Evolutionary conservation across 2,113 vertebrate species (phyloP), one percentile per base, ranked within the genome.

Genomic region (Grammomys dolichurus): DNA sequence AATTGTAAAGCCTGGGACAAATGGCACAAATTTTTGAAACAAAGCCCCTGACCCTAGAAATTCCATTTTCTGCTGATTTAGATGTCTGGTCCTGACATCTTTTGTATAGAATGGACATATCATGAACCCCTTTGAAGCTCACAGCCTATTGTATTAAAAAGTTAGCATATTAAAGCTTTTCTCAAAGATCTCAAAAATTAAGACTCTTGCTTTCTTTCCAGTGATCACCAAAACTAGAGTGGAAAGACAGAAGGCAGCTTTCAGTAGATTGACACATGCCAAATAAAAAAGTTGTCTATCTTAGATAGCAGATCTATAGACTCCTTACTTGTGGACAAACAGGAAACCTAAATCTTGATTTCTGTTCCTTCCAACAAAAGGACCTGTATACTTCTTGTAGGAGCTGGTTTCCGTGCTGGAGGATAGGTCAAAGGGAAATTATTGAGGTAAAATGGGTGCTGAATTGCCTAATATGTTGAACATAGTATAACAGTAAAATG

Each of bases 191-290:
- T 90, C 7, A 17, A 58, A 48, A 89, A 24, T 40, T 3, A 40
- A 31, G 48, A 51, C 63, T 43, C 65, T 58, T 65, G n/a, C 48
- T 92, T 92, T 95, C 56, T 20, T 88, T 31, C 65, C 65, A 76
- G 40, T 60, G 33, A 88, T n/a, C 36, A 92, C 46, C 16, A 88
- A 77, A 8, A 96, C 51, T 67, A 22, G 89, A 91, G 17, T 86
- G 58, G 17, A 60, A 84, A 82, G 48, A 16, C 75, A 36, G 22
- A 28, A 87, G 69, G n/a, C 51, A 82, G 76, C 46, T 65, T 33
- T 67, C 77, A 36, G 51, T 6, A 80, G 51, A 40, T 40, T 82
- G 12, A 81, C 60, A 60, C 12, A 40, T 6, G 6, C n/a, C 20
- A 58, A 43, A 36, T 81, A n/a, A 82, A 58, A 58, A 26, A 40